Percentiles rank a stretch among this genome's conserved stretches.
These are phyloP conservation scores for Dichetophora obliterata DNA, from an alignment of 2,888 invertebrate genomes.

Conservation along the genomic window DNA sequence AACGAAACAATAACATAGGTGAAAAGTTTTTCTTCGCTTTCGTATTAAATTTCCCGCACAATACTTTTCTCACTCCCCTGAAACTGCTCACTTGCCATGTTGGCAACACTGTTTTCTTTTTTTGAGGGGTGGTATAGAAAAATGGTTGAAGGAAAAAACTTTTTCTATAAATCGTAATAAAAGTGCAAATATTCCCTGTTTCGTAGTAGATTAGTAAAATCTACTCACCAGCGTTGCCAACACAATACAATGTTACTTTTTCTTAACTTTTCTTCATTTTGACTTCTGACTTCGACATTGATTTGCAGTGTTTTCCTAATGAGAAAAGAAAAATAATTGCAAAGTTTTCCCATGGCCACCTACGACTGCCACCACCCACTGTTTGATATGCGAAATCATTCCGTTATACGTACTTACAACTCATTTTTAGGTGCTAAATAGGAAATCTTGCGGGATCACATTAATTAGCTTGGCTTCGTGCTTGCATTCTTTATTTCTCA, in stretches of 20 bases:
- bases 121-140: neutral
- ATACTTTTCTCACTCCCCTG: neutral
- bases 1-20: constrained; percentile 7
- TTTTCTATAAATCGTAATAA: constrained; percentile 37
- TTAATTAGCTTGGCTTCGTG: constrained; percentile 29
- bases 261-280: neutral
- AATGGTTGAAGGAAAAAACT: constrained; percentile 2
- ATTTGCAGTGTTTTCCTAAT: constrained; percentile 31
- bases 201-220: constrained; percentile 28
- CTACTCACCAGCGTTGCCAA: neutral
- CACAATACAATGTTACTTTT: neutral
- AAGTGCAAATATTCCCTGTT: constrained; percentile 29
- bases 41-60: neutral
- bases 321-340: constrained; percentile 28
- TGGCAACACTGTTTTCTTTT: constrained; percentile 1
- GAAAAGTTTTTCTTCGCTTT: constrained; percentile 27
- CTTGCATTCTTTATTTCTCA: neutral
- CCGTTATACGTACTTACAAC: neutral
- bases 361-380: neutral
- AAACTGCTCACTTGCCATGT: neutral
- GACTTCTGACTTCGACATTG: constrained; percentile 1
- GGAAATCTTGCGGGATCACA: constrained; percentile 23
- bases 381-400: neutral
- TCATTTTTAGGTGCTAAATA: constrained; percentile 21
- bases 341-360: constrained; percentile 16